Percentiles rank a stretch among this genome's conserved stretches.
phyloP scores from a whole-genome alignment of 2,888 invertebrate genomes.

The Xylocampa areola region DNA sequence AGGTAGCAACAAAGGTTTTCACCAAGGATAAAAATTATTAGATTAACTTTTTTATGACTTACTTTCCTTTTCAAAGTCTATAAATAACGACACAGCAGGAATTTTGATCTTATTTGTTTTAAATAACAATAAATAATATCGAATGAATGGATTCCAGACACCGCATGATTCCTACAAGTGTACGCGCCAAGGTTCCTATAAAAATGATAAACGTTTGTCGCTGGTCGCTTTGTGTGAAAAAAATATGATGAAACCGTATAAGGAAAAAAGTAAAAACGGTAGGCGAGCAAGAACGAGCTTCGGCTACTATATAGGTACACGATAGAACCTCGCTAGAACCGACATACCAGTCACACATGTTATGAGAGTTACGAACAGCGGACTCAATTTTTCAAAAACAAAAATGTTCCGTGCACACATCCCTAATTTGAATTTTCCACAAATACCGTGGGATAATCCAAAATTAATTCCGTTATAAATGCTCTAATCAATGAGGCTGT shows the following conservation, averaged over 20 bases:
- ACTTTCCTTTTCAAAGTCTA: slow-evolving; percentile 62
- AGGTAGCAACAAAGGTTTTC: too few relatives aligned
- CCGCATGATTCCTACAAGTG: slow-evolving; percentile 73
- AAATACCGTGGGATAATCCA: slow-evolving; percentile 62
- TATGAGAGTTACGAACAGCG: not conserved
- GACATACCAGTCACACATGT: slow-evolving; percentile 33
- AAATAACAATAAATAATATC: slow-evolving; percentile 78
- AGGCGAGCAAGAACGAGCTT: slow-evolving; percentile 43
- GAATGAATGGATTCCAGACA: slow-evolving; percentile 70
- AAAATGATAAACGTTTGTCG: slow-evolving; percentile 80
- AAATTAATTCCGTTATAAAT: slow-evolving; percentile 66
- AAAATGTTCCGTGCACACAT: slow-evolving; percentile 12
- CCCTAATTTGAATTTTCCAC: slow-evolving; percentile 41
- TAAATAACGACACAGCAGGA: slow-evolving; percentile 74
- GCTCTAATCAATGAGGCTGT: slow-evolving; percentile 72
- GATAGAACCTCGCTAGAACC: slow-evolving; percentile 8
- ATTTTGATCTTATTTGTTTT: slow-evolving; percentile 82
- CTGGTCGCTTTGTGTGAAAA: slow-evolving; percentile 62
- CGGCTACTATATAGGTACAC: slow-evolving; percentile 5
- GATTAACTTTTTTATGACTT: slow-evolving; percentile 34
- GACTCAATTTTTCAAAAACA: slow-evolving; percentile 14
- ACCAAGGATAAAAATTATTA: slow-evolving; percentile 12
- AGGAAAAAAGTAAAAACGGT: slow-evolving; percentile 57
- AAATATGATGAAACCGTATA: slow-evolving; percentile 53
- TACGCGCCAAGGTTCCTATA: slow-evolving; percentile 74